A percentile compares a stretch with the other conserved stretches of the same genome.
Evolutionary conservation across 2,797 vertebrate genomes (phyloP).

Genomic region (Cercopithecus neglectus): DNA sequence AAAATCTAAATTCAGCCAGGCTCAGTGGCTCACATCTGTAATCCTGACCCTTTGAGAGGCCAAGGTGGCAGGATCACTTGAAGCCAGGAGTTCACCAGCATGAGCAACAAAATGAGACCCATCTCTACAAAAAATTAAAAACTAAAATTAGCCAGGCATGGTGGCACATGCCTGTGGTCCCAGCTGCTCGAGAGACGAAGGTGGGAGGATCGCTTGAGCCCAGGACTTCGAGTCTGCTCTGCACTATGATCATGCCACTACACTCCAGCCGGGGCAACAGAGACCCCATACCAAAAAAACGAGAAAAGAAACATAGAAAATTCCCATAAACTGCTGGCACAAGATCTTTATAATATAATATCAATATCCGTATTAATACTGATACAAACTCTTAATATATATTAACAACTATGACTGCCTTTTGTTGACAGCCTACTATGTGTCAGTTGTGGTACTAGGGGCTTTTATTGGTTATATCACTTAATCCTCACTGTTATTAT

Average conservation of each 20-base stretch:
- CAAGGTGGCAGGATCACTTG: not conserved
- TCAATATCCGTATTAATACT: not conserved
- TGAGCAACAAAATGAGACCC: not conserved
- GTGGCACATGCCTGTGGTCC: not conserved
- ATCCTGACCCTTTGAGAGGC: not conserved
- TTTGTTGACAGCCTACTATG: not conserved
- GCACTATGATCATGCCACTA: not conserved
- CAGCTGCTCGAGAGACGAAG: not conserved
- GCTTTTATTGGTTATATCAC: not conserved
- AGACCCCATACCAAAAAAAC: not conserved
- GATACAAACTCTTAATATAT: not conserved
- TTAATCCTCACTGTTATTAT: not conserved
- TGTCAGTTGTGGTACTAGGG: not conserved
- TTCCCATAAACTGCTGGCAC: not conserved
- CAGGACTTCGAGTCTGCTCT: not conserved
- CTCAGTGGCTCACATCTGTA: not conserved
- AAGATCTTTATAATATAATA: not conserved
- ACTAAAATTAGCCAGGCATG: not conserved
- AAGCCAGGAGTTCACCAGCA: not conserved
- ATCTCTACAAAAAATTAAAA: not conserved
- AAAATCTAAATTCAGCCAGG: slow-evolving; percentile 34
- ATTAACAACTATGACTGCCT: not conserved
- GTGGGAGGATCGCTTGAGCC: not conserved
- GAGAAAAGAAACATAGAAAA: not conserved
- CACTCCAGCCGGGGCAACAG: not conserved